phyloP scores from a whole-genome alignment of 2,797 vertebrate genomes.

The Iguana delicatissima region DNA sequence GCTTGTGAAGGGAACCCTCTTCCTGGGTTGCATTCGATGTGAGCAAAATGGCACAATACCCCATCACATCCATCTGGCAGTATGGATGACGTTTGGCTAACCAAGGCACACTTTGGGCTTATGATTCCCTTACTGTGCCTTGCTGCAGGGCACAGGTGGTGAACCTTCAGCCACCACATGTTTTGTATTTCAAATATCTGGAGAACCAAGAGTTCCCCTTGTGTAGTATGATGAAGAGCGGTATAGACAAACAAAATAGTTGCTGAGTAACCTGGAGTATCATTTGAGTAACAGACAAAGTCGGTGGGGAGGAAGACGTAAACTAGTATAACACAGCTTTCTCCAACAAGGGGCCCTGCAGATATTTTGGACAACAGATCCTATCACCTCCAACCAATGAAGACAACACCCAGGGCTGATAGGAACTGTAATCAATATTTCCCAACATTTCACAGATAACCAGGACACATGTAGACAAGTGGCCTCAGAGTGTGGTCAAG shows the following conservation, averaged over 20 bases:
- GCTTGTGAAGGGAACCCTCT: neutral
- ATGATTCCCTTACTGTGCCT: neutral
- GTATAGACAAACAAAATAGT: neutral
- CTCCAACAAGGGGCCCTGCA: neutral
- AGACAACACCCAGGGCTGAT: neutral
- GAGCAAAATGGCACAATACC: neutral
- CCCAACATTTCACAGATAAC: no score
- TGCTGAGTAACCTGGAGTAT: no score
- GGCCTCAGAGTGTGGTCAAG: no score
- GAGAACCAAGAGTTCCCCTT: neutral
- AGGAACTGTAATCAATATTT: neutral
- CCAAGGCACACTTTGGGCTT: neutral
- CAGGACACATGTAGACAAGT: no score
- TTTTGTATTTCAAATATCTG: neutral
- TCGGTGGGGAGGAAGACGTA: no score
- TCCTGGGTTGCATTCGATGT: neutral
- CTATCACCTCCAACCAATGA: neutral
- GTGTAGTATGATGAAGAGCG: neutral
- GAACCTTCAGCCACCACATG: neutral
- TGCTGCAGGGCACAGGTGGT: neutral
- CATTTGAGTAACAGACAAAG: no score
- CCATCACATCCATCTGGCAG: neutral
- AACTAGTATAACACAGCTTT: neutral
- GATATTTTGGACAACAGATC: neutral
- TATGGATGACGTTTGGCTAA: neutral